These are phyloP conservation scores for Limnephilus marmoratus DNA, from an alignment of 2,888 invertebrate genomes.

Conservation along the genomic window DNA sequence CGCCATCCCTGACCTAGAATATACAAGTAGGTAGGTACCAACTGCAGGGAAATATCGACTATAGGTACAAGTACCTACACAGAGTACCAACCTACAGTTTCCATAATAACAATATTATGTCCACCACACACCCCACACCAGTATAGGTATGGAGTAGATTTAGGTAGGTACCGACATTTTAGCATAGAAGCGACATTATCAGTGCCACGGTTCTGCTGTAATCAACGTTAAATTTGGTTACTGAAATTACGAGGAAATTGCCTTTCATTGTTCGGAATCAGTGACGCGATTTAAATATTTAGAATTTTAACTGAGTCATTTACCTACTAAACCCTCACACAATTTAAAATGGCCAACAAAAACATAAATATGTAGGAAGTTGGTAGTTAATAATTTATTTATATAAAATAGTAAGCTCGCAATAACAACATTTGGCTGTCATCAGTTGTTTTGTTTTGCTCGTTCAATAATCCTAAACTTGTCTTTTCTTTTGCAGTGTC, in stretches of 20 bases:
- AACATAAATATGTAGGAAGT: no score
- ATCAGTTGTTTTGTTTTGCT: no score
- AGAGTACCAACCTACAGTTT: neutral
- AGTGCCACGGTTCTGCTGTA: neutral
- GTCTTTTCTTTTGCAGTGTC: no score
- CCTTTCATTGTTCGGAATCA: conserved; percentile 4
- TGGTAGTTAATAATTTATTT: no score
- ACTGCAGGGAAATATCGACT: no score
- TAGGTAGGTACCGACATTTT: conserved; percentile 71
- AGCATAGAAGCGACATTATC: conserved; percentile 80
- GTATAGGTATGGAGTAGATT: neutral
- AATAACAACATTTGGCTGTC: no score
- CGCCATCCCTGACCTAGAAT: no score
- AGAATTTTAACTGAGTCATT: neutral
- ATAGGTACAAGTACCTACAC: no score
- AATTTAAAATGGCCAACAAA: no score
- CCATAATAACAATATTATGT: neutral
- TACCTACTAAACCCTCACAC: neutral
- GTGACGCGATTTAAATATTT: neutral
- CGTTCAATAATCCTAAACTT: no score
- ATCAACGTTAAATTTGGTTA: conserved; percentile 17
- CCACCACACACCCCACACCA: neutral
- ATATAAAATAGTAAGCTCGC: no score
- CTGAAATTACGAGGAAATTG: conserved; percentile 18
- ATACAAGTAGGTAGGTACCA: no score